Percentiles rank a stretch among this genome's conserved stretches.
phyloP scores from a whole-genome alignment of 2,113 vertebrate species.

The Atrichornis clamosus region DNA sequence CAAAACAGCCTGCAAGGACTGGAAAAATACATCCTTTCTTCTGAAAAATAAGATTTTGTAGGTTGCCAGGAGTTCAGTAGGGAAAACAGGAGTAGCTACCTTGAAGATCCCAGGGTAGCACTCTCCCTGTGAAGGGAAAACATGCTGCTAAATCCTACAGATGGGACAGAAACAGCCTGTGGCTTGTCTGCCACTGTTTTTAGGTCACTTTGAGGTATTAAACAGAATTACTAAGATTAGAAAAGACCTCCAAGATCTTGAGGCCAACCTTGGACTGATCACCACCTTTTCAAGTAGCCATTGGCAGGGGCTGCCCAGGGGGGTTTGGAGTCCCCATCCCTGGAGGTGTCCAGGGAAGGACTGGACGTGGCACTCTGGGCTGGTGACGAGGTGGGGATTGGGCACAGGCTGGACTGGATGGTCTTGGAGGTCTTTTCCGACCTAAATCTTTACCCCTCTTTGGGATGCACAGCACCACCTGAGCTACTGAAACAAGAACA shows the following conservation, averaged over 20 bases:
- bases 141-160: background rate
- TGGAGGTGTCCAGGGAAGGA: background rate
- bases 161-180: background rate
- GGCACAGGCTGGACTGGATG: accelerated
- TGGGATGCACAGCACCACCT: background rate
- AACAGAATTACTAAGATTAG: background rate
- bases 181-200: accelerated
- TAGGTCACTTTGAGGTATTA: background rate
- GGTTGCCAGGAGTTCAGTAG: background rate
- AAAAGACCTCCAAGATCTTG: background rate
- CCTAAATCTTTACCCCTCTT: background rate
- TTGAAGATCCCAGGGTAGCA: background rate
- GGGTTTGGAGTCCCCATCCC: background rate
- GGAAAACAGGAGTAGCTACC: background rate
- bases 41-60: background rate
- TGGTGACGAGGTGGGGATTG: background rate
- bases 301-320: background rate
- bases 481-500: background rate
- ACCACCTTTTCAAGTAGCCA: accelerated
- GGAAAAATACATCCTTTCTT: background rate
- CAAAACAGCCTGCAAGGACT: background rate
- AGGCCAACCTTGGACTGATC: background rate
- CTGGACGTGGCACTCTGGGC: background rate
- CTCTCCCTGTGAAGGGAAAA: background rate
- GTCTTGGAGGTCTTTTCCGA: background rate